Conservation (phyloP, 2,113 vertebrate species). For the Ceyx cyanopectus region DNA sequence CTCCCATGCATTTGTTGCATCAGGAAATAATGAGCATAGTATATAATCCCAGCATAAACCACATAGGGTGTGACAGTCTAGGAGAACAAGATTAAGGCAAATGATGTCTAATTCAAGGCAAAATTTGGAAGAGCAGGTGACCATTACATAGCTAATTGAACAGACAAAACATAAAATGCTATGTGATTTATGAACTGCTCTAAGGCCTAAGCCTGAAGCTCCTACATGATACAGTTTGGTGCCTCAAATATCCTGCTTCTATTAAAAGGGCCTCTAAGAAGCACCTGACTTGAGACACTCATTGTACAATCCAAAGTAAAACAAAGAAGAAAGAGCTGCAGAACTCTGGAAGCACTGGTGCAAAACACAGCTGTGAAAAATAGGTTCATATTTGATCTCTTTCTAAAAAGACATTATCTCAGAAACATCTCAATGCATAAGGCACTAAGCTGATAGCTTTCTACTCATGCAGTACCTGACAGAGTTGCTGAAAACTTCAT, state of each 20-base stretch:
- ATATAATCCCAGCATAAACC: background rate
- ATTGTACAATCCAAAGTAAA: background rate
- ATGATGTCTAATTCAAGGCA: background rate
- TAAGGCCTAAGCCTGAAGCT: background rate
- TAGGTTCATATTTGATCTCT: background rate
- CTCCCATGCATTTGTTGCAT: background rate
- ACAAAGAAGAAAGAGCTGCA: background rate
- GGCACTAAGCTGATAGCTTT: background rate
- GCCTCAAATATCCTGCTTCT: background rate
- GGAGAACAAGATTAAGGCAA: background rate
- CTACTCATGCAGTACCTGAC: background rate
- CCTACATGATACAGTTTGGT: background rate
- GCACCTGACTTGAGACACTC: background rate
- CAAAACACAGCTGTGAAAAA: background rate
- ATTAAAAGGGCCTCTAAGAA: background rate
- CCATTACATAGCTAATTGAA: background rate
- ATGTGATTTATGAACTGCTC: background rate
- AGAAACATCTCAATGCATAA: background rate
- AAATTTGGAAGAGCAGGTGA: background rate
- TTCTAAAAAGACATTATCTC: constrained; percentile 40
- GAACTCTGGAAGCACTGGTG: background rate
- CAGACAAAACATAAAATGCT: background rate
- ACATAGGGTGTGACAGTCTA: background rate
- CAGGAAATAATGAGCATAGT: background rate
- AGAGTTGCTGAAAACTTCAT: background rate